A percentile compares a stretch with the other conserved stretches of the same genome.
phyloP scores from a whole-genome alignment of 2,888 invertebrate species.

The Tipula unca region DNA sequence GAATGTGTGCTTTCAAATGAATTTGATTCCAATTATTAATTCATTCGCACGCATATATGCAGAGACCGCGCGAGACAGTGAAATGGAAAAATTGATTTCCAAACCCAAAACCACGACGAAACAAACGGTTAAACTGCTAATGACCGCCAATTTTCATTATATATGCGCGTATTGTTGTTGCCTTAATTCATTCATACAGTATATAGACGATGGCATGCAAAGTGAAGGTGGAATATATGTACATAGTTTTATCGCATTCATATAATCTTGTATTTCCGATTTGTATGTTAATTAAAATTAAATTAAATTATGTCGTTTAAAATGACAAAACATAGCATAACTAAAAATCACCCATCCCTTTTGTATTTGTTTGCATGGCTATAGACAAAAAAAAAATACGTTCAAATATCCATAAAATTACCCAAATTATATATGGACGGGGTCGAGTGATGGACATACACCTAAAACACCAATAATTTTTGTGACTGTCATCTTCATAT shows the following conservation, averaged over 20 bases:
- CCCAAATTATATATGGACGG: background rate
- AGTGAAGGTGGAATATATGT: conserved; percentile 2
- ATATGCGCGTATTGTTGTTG: too few relatives aligned
- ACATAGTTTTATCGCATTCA: background rate
- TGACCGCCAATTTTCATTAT: background rate
- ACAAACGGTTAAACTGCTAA: background rate
- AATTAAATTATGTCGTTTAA: background rate
- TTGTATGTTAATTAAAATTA: background rate
- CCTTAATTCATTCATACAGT: too few relatives aligned
- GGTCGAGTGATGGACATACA: background rate
- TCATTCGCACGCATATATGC: background rate
- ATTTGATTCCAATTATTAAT: background rate
- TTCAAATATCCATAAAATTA: background rate
- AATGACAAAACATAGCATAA: background rate
- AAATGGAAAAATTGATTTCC: background rate
- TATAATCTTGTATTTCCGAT: background rate
- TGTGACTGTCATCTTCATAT: background rate
- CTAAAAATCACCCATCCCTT: background rate
- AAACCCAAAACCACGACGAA: background rate
- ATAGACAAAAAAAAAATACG: too few relatives aligned
- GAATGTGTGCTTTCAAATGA: background rate
- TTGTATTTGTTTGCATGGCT: too few relatives aligned
- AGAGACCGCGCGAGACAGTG: too few relatives aligned
- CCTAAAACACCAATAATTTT: background rate
- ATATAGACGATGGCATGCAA: background rate